phyloP scores from a whole-genome alignment of 2,113 vertebrate genomes.

The Chrysemys picta region DNA sequence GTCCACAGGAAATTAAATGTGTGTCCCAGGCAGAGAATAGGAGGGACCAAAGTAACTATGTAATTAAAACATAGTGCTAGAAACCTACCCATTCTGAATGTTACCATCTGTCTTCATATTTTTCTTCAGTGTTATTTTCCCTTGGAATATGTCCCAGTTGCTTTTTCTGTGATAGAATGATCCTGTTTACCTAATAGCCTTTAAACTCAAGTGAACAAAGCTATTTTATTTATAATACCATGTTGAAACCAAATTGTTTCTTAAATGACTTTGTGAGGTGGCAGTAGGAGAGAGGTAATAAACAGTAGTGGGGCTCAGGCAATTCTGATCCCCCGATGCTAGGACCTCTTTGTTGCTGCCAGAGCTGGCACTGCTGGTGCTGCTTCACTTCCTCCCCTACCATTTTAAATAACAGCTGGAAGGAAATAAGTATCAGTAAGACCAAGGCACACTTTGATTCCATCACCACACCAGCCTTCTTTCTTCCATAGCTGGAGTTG shows the following conservation, averaged over 20 bases:
- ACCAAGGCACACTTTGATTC: not conserved
- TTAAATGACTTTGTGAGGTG: conserved; percentile 30
- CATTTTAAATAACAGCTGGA: not conserved
- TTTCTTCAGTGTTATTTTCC: conserved; percentile 11
- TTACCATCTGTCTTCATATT: conserved; percentile 50
- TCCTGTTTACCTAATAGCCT: conserved; percentile 66
- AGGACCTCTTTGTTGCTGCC: conserved; percentile 35
- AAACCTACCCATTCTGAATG: conserved; percentile 58
- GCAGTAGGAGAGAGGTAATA: conserved; percentile 55
- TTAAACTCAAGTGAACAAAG: conserved; percentile 67
- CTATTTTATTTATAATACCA: conserved; percentile 51
- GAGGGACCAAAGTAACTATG: not conserved
- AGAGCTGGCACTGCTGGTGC: not conserved
- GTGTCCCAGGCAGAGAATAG: not conserved
- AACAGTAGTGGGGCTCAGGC: conserved; percentile 35
- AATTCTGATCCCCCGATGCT: conserved; percentile 45
- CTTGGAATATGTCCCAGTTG: conserved; percentile 56
- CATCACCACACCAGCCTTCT: not conserved
- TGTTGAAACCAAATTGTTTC: conserved; percentile 61
- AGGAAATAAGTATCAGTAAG: conserved; percentile 29
- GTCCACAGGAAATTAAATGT: not conserved
- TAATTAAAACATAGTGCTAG: conserved; percentile 27
- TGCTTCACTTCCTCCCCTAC: not conserved
- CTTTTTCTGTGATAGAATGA: conserved; percentile 58
- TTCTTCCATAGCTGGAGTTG: not conserved